Percentiles rank a stretch among this genome's conserved stretches.
Evolutionary conservation across 2,113 vertebrate genomes (phyloP).

Genomic region (Morone chrysops): DNA sequence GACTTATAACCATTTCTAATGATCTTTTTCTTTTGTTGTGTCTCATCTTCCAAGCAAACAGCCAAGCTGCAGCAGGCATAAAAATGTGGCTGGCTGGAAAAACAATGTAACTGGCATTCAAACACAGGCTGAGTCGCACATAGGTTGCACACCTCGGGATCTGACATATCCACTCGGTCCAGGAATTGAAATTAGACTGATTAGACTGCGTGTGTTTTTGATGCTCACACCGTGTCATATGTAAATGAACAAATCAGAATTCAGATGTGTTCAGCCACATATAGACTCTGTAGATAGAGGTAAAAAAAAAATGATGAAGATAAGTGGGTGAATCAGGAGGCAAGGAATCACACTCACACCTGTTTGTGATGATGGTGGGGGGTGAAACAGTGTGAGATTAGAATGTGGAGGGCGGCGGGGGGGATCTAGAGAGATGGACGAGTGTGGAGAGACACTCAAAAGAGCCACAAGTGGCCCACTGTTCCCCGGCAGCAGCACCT

Average conservation of each 20-base stretch:
- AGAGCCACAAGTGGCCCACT: constrained; percentile 80
- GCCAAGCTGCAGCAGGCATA: neutral
- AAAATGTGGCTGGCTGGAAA: neutral
- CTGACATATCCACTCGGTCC: constrained; percentile 16
- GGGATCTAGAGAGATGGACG: neutral
- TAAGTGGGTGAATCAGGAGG: constrained; percentile 1
- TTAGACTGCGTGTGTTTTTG: neutral
- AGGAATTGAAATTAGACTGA: constrained; percentile 8
- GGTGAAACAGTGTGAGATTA: constrained; percentile 19
- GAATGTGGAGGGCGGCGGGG: constrained; percentile 12
- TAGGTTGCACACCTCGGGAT: neutral
- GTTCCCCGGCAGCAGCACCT: constrained; percentile 80
- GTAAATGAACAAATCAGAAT: constrained; percentile 7
- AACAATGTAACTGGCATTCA: neutral
- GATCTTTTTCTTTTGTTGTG: neutral
- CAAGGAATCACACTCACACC: constrained; percentile 42
- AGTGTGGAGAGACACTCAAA: constrained; percentile 66
- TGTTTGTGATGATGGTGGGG: constrained; percentile 37
- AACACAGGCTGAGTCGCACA: neutral
- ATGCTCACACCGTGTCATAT: too few relatives aligned
- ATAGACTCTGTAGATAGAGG: neutral
- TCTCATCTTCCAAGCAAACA: neutral
- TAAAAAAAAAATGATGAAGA: constrained; percentile 9
- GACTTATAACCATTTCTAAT: neutral
- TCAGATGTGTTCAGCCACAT: neutral